phyloP scores from a whole-genome alignment of 1,140 invertebrate genomes.

The Hylaeus volcanicus region DNA sequence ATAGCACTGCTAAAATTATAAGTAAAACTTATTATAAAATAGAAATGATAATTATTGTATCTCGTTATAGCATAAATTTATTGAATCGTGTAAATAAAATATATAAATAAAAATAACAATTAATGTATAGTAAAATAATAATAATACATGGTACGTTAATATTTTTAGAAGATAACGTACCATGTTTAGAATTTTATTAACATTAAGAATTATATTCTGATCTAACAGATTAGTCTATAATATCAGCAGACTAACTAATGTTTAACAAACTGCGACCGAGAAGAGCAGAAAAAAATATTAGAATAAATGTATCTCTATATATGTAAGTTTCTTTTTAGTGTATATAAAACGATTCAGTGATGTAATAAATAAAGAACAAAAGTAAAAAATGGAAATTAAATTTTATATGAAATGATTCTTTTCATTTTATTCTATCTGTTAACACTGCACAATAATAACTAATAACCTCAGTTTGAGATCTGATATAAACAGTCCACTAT shows the following conservation, averaged over 20 bases:
- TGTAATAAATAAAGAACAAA: constrained; percentile 1
- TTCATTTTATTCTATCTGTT: constrained; percentile 12
- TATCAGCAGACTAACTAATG: background rate
- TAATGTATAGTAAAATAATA: background rate
- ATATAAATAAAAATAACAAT: constrained; percentile 18
- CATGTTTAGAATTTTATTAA: background rate
- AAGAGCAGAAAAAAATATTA: background rate
- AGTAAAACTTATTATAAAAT: background rate
- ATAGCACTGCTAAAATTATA: background rate
- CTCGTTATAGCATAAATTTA: constrained; percentile 4
- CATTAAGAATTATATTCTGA: constrained; percentile 2
- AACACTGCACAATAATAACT: constrained; percentile 2
- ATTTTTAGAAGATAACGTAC: background rate
- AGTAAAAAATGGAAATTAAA: background rate
- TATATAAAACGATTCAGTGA: background rate
- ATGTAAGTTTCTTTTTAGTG: background rate
- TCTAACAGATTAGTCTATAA: background rate
- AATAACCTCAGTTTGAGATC: constrained; percentile 18
- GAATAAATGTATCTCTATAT: background rate
- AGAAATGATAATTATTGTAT: constrained; percentile 8
- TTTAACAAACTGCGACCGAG: background rate
- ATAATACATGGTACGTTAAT: background rate
- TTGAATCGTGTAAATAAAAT: constrained; percentile 11
- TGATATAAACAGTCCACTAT: constrained; percentile 23
- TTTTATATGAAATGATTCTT: constrained; percentile 8